Evolutionary conservation across 2,888 invertebrate genomes (phyloP), one percentile per base, ranked within the genome.

Genomic region (Diarsia rubi): DNA sequence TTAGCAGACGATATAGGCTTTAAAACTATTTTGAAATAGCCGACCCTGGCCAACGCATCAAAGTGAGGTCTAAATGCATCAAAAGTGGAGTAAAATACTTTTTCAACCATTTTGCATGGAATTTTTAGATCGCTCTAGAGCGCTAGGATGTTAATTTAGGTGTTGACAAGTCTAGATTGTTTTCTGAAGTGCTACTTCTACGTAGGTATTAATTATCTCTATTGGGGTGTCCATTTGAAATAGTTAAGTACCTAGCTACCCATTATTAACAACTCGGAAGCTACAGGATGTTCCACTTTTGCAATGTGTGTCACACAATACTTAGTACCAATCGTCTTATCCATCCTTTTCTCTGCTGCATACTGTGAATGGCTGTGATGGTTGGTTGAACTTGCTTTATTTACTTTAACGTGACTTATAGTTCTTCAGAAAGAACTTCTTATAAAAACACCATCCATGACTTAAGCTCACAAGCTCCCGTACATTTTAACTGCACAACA

Each of bases 31-130:
- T 93, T 94, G 80, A 91, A 93, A 85, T 94, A 95, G 5, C 91
- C 95, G 19, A 91, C 92, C 70, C 90, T 89, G 5, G 92, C 94
- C 54, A 95, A 81, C 4, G 93, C 90, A 79, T 93, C 85, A 70
- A 95, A 95, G 80, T 95, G 94, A 5, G 93, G 93, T n/a, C 87
- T 89, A 62, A 95, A 88, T 8, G 90, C 91, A 63, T 90, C 81
- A 73, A 93, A 92, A 11, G 93, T 79, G 9, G 84, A 82, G 65
- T 88, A 88, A 42, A 57, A 64, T 0, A 72, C 37, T 63, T 67
- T 65, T n/a, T 69, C 76, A n/a, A 44, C 75, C 88, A 87, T 87
- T 73, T 82, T 77, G 63, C 60, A 49, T 14, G 14, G 27, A 6
- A 3, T 2, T 6, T 16, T 59, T 27, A 19, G 57, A 59, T 59